These are phyloP conservation scores for Protodeltote pygarga DNA, from an alignment of 2,888 invertebrate genomes.

Conservation along the genomic window DNA sequence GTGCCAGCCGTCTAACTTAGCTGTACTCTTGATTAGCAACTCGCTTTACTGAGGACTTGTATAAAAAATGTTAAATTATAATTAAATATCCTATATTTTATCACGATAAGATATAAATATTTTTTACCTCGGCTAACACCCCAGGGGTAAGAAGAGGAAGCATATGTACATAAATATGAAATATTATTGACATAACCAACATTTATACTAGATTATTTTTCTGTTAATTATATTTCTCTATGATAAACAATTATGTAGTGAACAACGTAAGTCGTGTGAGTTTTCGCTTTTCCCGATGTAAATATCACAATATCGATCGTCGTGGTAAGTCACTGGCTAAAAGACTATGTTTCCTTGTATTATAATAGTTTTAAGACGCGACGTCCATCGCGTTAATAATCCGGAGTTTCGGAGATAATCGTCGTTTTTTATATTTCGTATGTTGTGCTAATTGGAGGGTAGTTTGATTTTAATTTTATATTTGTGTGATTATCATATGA, in stretches of 20 bases:
- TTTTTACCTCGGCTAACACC: neutral
- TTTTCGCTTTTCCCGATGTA: constrained; percentile 29
- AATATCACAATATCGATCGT: constrained; percentile 25
- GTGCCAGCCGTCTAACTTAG: no score
- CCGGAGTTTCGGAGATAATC: constrained; percentile 71
- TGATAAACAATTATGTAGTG: neutral
- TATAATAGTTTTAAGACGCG: constrained; percentile 62
- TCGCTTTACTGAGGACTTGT: constrained; percentile 1
- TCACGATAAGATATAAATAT: constrained; percentile 2
- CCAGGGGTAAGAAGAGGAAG: neutral
- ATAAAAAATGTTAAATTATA: constrained; percentile 3
- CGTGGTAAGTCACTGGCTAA: constrained; percentile 36
- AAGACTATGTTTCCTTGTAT: constrained; percentile 62
- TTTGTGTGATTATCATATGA: constrained; percentile 12
- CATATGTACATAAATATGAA: constrained; percentile 32
- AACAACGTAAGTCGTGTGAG: constrained; percentile 11
- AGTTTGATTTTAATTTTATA: constrained; percentile 20
- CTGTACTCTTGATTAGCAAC: no score
- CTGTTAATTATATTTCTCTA: constrained; percentile 7
- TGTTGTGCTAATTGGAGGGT: constrained; percentile 18
- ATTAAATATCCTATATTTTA: constrained; percentile 10
- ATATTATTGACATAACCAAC: constrained; percentile 2
- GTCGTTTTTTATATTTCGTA: constrained; percentile 43
- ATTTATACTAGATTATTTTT: constrained; percentile 6
- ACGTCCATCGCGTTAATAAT: constrained; percentile 61